phyloP scores from a whole-genome alignment of 2,888 invertebrate genomes.

The Troides helena region DNA sequence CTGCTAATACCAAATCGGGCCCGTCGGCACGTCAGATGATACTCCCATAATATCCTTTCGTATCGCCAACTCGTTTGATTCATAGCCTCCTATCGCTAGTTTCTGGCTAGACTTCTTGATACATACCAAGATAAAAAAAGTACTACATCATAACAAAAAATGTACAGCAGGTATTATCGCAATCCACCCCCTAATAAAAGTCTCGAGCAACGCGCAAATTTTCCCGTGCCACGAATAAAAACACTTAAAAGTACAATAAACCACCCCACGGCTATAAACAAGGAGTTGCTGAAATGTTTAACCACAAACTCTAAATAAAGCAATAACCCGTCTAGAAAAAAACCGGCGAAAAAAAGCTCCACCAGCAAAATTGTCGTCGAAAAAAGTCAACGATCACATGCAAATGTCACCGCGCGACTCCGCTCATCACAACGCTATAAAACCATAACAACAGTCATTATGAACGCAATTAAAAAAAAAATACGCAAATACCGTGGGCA shows the following conservation, averaged over 20 bases:
- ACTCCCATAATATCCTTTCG: slow-evolving; percentile 59
- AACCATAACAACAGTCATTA: slow-evolving; percentile 78
- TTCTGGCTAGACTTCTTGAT: slow-evolving; percentile 16
- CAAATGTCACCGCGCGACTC: slow-evolving; percentile 71
- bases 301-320: slow-evolving; percentile 74
- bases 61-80: slow-evolving; percentile 47
- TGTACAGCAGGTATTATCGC: slow-evolving; percentile 4
- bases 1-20: slow-evolving; percentile 75
- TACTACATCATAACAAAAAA: slow-evolving; percentile 8
- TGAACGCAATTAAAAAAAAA: slow-evolving; percentile 76
- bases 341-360: slow-evolving; percentile 61
- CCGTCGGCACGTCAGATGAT: slow-evolving; percentile 66
- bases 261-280: slow-evolving; percentile 69
- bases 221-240: slow-evolving; percentile 43
- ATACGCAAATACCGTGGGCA: slow-evolving; percentile 62
- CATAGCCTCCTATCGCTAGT: slow-evolving; percentile 34
- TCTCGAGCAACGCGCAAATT: slow-evolving; percentile 30
- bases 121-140: slow-evolving; percentile 13
- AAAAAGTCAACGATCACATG: slow-evolving; percentile 73
- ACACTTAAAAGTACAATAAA: slow-evolving; percentile 61
- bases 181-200: slow-evolving; percentile 21
- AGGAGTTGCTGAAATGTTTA: slow-evolving; percentile 72
- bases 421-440: slow-evolving; percentile 74
- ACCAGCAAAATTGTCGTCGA: slow-evolving; percentile 64
- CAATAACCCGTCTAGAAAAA: slow-evolving; percentile 68